Evolutionary conservation across 2,888 invertebrate species (phyloP).

Genomic region (Scaeva pyrastri): DNA sequence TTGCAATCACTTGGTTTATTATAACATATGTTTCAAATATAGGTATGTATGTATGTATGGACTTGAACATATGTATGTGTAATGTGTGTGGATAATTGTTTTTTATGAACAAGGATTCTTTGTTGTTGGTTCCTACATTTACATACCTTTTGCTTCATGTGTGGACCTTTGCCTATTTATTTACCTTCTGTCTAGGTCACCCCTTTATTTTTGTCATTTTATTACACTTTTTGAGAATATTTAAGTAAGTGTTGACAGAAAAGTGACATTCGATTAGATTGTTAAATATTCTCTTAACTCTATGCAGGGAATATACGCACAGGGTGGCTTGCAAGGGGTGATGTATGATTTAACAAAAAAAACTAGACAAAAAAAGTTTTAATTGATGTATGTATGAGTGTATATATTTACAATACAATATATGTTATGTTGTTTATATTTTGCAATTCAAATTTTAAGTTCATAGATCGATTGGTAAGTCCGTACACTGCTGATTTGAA

Average conservation of each 20-base stretch:
- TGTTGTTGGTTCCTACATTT: neutral
- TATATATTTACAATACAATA: too few relatives aligned
- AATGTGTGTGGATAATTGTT: conserved; percentile 8
- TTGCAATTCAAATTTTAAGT: too few relatives aligned
- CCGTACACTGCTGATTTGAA: too few relatives aligned
- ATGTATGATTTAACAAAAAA: too few relatives aligned
- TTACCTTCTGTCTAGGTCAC: neutral
- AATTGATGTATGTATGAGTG: too few relatives aligned
- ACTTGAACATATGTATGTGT: too few relatives aligned
- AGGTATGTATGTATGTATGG: neutral
- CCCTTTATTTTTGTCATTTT: neutral
- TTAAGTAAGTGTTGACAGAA: conserved; percentile 4
- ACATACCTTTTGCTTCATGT: neutral
- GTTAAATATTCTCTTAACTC: conserved; percentile 37
- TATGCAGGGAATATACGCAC: conserved; percentile 2
- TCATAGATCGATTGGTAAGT: too few relatives aligned
- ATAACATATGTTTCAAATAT: too few relatives aligned
- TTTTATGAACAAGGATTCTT: neutral
- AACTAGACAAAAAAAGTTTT: too few relatives aligned
- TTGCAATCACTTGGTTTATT: neutral
- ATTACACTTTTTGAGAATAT: neutral
- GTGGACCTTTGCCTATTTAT: neutral
- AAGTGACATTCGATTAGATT: conserved; percentile 56
- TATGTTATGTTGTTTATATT: too few relatives aligned
- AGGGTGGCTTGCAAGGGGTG: neutral